Conservation (phyloP, 2,797 vertebrate genomes). For the Eulemur mongoz region DNA sequence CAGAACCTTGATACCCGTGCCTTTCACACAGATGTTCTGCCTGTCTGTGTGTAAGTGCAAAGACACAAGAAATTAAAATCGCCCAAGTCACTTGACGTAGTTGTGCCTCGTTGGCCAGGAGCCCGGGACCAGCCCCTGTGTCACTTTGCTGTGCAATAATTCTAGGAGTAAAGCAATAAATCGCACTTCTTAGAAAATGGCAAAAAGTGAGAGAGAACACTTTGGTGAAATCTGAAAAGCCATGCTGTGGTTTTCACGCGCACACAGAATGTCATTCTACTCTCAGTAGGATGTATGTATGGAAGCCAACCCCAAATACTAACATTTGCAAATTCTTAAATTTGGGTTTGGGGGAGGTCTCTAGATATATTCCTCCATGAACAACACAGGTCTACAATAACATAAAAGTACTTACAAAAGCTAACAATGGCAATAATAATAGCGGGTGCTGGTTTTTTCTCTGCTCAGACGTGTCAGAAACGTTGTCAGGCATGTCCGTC, state of each 20-base stretch:
- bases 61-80: accelerated
- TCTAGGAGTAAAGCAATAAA: not conserved
- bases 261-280: not conserved
- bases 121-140: not conserved
- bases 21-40: not conserved
- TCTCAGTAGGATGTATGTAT: not conserved
- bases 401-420: not conserved
- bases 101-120: not conserved
- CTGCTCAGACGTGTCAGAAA: not conserved
- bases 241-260: too few species aligned
- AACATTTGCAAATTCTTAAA: not conserved
- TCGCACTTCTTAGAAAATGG: not conserved
- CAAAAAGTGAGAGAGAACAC: not conserved
- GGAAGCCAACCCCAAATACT: not conserved
- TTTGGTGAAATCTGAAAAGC: not conserved
- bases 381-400: not conserved
- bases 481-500: accelerated
- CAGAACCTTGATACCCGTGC: not conserved
- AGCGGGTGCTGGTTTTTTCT: not conserved
- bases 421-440: not conserved
- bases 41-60: accelerated
- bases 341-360: not conserved
- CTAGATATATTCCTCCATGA: not conserved
- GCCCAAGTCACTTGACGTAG: not conserved
- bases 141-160: not conserved